phyloP scores from a whole-genome alignment of 2,113 vertebrate genomes.

The Gnathonemus echidnorhynchus region DNA sequence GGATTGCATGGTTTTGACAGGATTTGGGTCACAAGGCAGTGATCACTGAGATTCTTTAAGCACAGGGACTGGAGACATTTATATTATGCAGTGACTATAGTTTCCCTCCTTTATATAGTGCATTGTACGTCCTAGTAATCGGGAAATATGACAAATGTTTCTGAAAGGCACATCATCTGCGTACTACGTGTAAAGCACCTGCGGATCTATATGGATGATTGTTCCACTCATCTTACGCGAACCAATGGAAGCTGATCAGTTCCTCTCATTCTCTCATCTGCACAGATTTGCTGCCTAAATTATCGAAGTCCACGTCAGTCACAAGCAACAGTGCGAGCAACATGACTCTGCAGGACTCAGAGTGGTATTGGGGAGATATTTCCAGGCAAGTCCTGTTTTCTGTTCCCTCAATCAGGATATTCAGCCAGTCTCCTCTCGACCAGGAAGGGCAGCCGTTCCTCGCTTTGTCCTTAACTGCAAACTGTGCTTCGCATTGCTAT shows the following conservation, averaged over 20 bases:
- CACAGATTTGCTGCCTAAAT: slow-evolving; percentile 92
- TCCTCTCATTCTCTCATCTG: slow-evolving; percentile 30
- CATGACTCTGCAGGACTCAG: slow-evolving; percentile 95
- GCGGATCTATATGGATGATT: not conserved
- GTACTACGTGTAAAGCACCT: not conserved
- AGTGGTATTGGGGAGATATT: slow-evolving; percentile 99
- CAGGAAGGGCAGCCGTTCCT: not conserved
- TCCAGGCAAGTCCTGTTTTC: slow-evolving; percentile 67
- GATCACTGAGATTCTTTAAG: not conserved
- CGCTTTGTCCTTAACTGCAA: not conserved
- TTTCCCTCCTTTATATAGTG: not conserved
- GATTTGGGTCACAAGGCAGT: not conserved
- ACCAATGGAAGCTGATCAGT: not conserved
- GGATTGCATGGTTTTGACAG: not conserved
- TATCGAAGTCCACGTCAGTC: slow-evolving; percentile 78
- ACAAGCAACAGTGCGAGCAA: slow-evolving; percentile 94
- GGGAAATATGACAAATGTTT: not conserved
- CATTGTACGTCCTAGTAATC: not conserved
- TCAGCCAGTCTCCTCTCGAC: not conserved
- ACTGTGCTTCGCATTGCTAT: not conserved
- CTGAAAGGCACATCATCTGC: not conserved
- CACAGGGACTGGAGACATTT: not conserved
- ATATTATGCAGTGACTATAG: not conserved
- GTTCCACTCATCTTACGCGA: not conserved
- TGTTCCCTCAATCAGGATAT: not conserved